Evolutionary conservation across 2,113 vertebrate species (phyloP).

Genomic region (Anolis carolinensis): DNA sequence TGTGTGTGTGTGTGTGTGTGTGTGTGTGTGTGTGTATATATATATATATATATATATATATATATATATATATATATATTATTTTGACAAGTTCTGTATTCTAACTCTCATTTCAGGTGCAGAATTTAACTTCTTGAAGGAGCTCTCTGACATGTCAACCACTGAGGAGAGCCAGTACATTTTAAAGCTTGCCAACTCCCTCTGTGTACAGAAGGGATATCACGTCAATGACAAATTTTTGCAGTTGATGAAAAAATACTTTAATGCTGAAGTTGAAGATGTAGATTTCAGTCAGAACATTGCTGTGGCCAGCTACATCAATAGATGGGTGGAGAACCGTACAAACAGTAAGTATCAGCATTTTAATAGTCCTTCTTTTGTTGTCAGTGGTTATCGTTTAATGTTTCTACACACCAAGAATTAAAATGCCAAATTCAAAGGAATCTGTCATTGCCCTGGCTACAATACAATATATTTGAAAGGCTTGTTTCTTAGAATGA

Average conservation of each 20-base stretch:
- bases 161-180: slow-evolving; percentile 84
- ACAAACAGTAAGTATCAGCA: slow-evolving; percentile 88
- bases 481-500: too few species aligned
- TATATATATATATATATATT: too few species aligned
- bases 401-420: not conserved
- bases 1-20: too few species aligned
- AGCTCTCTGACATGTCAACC: slow-evolving; percentile 82
- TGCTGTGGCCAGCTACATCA: slow-evolving; percentile 89
- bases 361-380: slow-evolving; percentile 37
- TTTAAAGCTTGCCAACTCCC: slow-evolving; percentile 89
- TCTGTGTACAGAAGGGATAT: slow-evolving; percentile 91
- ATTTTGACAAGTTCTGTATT: not conserved
- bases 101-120: slow-evolving; percentile 77
- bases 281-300: slow-evolving; percentile 90
- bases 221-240: slow-evolving; percentile 90
- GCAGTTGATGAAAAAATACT: slow-evolving; percentile 90
- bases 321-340: slow-evolving; percentile 95
- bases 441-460: too few species aligned
- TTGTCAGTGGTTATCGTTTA: slow-evolving; percentile 17
- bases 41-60: too few species aligned
- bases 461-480: not conserved
- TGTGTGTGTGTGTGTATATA: too few species aligned
- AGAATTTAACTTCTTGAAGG: slow-evolving; percentile 89
- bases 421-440: not conserved
- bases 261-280: slow-evolving; percentile 86